Conservation (phyloP, 1,140 invertebrate species). For the Whitmania pigra region DNA sequence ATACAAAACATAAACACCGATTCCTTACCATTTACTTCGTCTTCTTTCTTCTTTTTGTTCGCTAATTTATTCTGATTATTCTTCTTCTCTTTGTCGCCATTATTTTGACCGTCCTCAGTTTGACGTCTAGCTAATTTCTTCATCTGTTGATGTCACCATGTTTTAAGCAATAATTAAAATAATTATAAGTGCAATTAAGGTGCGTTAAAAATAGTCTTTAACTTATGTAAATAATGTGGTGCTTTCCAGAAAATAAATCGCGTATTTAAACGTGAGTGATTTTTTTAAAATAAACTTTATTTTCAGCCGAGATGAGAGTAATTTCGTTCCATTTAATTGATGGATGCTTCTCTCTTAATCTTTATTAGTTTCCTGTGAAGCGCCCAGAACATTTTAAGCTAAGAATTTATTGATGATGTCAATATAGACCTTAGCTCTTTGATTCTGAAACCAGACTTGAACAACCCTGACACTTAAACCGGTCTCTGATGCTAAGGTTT, state of each 20-base stretch:
- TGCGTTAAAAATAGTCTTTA: background rate
- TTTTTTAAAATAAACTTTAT: too few species aligned
- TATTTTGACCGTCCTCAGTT: slow-evolving; percentile 16
- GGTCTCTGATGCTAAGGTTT: slow-evolving; percentile 89
- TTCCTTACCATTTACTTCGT: slow-evolving; percentile 12
- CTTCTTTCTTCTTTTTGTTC: slow-evolving; percentile 25
- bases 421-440: slow-evolving; percentile 74
- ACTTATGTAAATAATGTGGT: too few species aligned
- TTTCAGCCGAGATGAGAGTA: too few species aligned
- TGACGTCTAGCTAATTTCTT: slow-evolving; percentile 21
- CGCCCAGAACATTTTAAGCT: too few species aligned
- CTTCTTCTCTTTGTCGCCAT: slow-evolving; percentile 16
- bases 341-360: too few species aligned
- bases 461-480: slow-evolving; percentile 90
- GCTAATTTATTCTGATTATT: slow-evolving; percentile 16
- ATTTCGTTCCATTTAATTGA: too few species aligned
- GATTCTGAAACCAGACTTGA: slow-evolving; percentile 98
- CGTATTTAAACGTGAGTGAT: too few species aligned
- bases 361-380: too few species aligned
- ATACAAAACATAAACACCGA: background rate
- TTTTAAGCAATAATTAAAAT: slow-evolving; percentile 2
- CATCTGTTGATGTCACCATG: slow-evolving; percentile 5
- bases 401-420: too few species aligned
- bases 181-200: background rate
- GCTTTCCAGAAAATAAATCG: too few species aligned